A percentile compares a stretch with the other conserved stretches of the same genome.
phyloP scores from a whole-genome alignment of 2,888 invertebrate species.

The Cheilosia grossa region DNA sequence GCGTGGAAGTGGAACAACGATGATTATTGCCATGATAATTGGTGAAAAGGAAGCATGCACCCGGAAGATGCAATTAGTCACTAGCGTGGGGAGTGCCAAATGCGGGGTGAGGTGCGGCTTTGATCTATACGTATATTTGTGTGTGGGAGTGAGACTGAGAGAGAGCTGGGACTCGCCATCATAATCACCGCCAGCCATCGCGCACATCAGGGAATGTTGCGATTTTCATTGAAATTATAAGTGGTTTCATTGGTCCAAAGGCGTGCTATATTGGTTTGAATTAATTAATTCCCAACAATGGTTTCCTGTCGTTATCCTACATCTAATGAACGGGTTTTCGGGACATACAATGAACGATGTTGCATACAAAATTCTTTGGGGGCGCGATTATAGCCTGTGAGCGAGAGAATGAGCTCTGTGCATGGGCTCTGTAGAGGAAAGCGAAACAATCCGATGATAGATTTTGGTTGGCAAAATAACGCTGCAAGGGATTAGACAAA shows the following conservation, averaged over 20 bases:
- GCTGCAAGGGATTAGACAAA: background rate
- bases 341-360: background rate
- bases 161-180: slow-evolving; percentile 5
- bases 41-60: slow-evolving; percentile 67
- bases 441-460: background rate
- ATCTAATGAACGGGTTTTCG: slow-evolving; percentile 12
- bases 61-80: slow-evolving; percentile 75
- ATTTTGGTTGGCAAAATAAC: background rate
- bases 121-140: background rate
- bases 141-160: background rate
- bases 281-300: slow-evolving; percentile 68
- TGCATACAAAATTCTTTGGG: background rate
- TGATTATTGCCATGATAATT: slow-evolving; percentile 69
- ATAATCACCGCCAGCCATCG: slow-evolving; percentile 26
- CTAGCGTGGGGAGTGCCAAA: slow-evolving; percentile 10
- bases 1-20: slow-evolving; percentile 54
- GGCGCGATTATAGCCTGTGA: background rate
- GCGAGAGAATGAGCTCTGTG: background rate
- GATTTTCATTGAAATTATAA: slow-evolving; percentile 52
- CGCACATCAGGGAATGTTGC: slow-evolving; percentile 26
- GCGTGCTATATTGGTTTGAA: slow-evolving; percentile 65
- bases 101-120: background rate
- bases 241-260: slow-evolving; percentile 60
- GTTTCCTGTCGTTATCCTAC: slow-evolving; percentile 42
- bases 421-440: background rate